phyloP scores from a whole-genome alignment of 2,113 vertebrate species.

The Prinia subflava region DNA sequence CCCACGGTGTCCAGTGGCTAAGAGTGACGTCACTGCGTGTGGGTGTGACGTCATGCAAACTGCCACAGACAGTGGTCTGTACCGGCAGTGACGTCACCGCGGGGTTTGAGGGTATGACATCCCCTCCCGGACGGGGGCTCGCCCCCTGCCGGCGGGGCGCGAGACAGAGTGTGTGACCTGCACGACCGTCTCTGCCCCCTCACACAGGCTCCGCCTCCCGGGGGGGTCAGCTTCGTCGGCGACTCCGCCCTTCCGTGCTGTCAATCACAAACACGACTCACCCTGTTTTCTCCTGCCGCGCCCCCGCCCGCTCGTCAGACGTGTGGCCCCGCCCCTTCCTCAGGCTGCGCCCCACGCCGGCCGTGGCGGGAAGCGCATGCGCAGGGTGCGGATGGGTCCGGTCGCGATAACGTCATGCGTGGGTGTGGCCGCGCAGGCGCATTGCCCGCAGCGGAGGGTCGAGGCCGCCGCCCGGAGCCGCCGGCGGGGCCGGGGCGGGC shows the following conservation, averaged over 20 bases:
- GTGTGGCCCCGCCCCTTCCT: not conserved
- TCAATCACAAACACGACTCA: rapidly evolving
- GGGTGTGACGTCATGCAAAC: not conserved
- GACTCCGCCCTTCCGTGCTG: rapidly evolving
- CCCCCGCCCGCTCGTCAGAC: rapidly evolving
- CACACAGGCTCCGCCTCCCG: rapidly evolving
- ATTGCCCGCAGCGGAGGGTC: not conserved
- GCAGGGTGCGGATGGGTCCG: not conserved
- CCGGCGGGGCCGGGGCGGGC: not conserved
- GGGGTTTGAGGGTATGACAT: too few relatives aligned
- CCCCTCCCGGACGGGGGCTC: rapidly evolving
- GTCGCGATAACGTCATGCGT: rapidly evolving
- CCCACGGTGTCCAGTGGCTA: rapidly evolving
- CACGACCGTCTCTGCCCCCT: rapidly evolving
- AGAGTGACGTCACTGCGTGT: not conserved
- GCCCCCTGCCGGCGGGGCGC: not conserved
- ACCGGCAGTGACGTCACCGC: not conserved
- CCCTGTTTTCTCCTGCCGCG: rapidly evolving
- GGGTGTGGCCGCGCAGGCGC: not conserved
- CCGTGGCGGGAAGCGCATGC: not conserved
- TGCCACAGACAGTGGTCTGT: not conserved
- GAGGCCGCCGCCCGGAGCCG: not conserved
- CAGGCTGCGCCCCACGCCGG: rapidly evolving
- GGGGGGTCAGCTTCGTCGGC: rapidly evolving
- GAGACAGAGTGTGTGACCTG: rapidly evolving